Evolutionary conservation across 2,888 invertebrate genomes (phyloP).

Genomic region (Athalia cordata): DNA sequence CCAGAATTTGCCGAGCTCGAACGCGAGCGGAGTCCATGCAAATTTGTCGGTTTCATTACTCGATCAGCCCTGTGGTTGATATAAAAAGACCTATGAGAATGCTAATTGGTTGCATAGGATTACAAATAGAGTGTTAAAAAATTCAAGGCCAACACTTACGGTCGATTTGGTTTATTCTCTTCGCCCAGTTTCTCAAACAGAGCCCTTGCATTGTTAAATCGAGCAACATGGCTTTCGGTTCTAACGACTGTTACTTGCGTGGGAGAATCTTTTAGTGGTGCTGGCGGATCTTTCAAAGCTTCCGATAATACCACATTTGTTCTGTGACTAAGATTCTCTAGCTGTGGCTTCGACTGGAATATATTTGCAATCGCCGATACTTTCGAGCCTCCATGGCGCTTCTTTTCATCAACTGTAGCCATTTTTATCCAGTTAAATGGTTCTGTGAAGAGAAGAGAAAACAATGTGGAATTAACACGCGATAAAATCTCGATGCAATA

Average conservation of each 20-base stretch:
- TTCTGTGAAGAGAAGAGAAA: conserved; percentile 13
- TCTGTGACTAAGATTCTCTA: conserved; percentile 67
- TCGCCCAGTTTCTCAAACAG: conserved; percentile 92
- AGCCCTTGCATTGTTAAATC: conserved; percentile 93
- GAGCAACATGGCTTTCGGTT: conserved; percentile 91
- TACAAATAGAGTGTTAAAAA: not conserved
- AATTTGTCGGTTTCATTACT: conserved; percentile 72
- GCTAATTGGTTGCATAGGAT: conserved; percentile 10
- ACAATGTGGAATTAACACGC: not conserved
- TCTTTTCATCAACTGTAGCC: conserved; percentile 82
- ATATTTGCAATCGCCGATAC: conserved; percentile 94
- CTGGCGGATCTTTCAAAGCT: conserved; percentile 73
- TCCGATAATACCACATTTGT: conserved; percentile 65
- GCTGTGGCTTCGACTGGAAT: conserved; percentile 80
- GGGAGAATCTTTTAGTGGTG: conserved; percentile 68
- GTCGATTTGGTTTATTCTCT: conserved; percentile 78
- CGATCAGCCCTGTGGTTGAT: conserved; percentile 55
- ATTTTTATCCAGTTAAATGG: conserved; percentile 53
- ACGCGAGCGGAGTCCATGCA: conserved; percentile 78
- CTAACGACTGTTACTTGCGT: conserved; percentile 84
- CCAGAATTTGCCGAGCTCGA: conserved; percentile 82
- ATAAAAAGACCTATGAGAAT: conserved; percentile 31
- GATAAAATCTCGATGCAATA: not conserved
- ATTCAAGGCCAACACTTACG: conserved; percentile 59
- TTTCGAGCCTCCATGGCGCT: conserved; percentile 83